phyloP scores from a whole-genome alignment of 2,113 vertebrate species.

The Corythaixoides concolor region DNA sequence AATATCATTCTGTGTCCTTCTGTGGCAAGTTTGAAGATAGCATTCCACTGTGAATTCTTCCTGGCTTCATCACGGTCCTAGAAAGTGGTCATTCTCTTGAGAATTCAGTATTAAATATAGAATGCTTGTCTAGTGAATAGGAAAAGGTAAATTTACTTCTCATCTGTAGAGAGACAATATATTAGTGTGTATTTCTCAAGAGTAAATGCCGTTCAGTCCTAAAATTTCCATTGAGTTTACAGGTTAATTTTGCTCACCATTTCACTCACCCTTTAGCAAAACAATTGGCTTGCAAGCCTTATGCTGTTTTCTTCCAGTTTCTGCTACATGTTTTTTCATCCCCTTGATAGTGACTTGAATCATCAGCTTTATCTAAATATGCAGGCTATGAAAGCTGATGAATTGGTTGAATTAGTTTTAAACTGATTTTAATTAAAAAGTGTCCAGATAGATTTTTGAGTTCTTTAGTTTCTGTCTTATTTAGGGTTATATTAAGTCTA shows the following conservation, averaged over 20 bases:
- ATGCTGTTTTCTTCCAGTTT: neutral
- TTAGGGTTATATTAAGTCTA: neutral
- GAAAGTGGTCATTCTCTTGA: neutral
- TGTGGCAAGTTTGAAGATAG: neutral
- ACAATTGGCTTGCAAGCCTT: neutral
- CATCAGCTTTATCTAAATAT: neutral
- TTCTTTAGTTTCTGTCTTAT: neutral
- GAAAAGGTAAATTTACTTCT: neutral
- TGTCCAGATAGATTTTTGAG: neutral
- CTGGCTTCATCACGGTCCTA: neutral
- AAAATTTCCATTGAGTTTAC: neutral
- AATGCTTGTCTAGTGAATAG: neutral
- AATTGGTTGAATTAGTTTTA: slow-evolving; percentile 12
- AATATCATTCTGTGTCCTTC: neutral
- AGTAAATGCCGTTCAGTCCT: neutral
- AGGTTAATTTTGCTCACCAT: neutral
- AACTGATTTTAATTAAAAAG: slow-evolving; percentile 41
- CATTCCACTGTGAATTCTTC: neutral
- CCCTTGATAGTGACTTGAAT: neutral
- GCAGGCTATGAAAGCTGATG: neutral
- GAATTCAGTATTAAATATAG: neutral
- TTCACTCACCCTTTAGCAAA: neutral
- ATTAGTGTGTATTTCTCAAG: neutral
- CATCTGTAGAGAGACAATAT: neutral
- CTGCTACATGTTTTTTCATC: neutral